Conservation (phyloP, 35 echinoderm and acorn worm species). For the Amphiura filiformis region DNA sequence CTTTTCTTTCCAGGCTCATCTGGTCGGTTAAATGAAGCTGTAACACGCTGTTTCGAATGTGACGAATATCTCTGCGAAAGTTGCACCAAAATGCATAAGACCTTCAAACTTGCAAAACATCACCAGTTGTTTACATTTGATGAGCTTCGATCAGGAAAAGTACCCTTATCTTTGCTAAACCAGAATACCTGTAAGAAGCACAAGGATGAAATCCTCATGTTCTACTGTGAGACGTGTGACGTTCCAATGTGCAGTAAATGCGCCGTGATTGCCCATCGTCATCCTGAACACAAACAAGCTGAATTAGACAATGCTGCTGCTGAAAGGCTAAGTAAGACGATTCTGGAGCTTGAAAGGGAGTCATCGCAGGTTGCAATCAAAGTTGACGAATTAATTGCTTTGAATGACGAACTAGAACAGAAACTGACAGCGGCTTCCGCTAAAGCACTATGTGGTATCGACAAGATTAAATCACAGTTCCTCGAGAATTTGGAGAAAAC, state of each 20-base stretch:
- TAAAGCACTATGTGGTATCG: neutral
- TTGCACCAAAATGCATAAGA: neutral
- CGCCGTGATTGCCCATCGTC: neutral
- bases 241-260: too few relatives aligned
- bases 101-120: neutral
- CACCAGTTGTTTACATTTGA: neutral
- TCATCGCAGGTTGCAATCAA: neutral
- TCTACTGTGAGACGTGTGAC: neutral
- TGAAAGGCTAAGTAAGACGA: neutral
- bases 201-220: neutral
- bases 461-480: neutral
- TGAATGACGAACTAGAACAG: neutral
- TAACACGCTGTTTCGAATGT: neutral
- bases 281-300: too few relatives aligned
- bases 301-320: neutral
- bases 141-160: neutral
- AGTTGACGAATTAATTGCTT: too few relatives aligned
- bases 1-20: neutral
- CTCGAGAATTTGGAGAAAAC: neutral
- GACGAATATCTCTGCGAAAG: neutral
- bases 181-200: neutral
- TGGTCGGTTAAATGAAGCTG: too few relatives aligned
- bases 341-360: neutral
- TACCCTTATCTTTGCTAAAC: neutral
- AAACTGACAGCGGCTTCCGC: neutral